A percentile compares a stretch with the other conserved stretches of the same genome.
Evolutionary conservation across 1,140 invertebrate species (phyloP).

Genomic region (Atta cephalotes): DNA sequence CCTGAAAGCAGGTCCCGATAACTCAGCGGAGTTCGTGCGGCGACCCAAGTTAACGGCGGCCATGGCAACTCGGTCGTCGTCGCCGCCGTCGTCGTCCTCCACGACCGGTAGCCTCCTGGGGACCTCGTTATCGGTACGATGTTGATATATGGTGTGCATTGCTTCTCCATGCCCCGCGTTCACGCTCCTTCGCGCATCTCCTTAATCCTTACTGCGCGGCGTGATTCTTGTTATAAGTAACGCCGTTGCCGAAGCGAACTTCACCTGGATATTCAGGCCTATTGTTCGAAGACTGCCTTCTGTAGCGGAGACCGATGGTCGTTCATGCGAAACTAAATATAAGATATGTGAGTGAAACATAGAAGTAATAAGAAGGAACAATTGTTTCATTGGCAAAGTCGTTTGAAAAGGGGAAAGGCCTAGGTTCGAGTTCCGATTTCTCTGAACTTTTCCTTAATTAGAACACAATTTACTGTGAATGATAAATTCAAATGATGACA

Average conservation of each 20-base stretch:
- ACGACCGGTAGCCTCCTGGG: conserved; percentile 79
- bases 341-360: not conserved
- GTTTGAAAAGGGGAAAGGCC: too few species aligned
- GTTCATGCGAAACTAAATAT: conserved; percentile 77
- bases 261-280: conserved; percentile 74
- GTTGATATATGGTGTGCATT: conserved; percentile 83
- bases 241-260: conserved; percentile 38
- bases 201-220: conserved; percentile 68
- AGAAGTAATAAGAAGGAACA: too few species aligned
- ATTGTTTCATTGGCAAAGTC: too few species aligned
- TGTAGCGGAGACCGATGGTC: conserved; percentile 71
- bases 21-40: conserved; percentile 55
- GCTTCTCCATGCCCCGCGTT: conserved; percentile 80
- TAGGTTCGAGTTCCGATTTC: too few species aligned
- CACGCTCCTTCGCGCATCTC: conserved; percentile 71
- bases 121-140: conserved; percentile 83
- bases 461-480: too few species aligned
- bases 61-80: conserved; percentile 37
- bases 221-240: conserved; percentile 70
- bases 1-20: conserved; percentile 33
- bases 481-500: too few species aligned
- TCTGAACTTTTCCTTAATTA: too few species aligned
- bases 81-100: conserved; percentile 59
- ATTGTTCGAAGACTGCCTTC: conserved; percentile 79
- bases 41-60: conserved; percentile 62